Conservation (phyloP, 2,888 invertebrate species). For the Drosophila tripunctata region DNA sequence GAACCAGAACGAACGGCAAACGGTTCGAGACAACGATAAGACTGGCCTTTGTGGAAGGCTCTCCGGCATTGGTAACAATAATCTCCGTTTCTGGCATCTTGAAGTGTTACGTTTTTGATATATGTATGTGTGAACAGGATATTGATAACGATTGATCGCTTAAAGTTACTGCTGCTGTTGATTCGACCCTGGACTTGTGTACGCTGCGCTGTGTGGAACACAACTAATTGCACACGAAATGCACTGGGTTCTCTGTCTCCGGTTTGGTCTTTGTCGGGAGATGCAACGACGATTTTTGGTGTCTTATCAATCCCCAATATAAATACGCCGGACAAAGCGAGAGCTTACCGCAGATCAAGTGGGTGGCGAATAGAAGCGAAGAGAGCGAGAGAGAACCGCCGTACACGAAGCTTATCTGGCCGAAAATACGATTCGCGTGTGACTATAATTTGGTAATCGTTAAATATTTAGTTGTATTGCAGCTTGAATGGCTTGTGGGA, state of each 20-base stretch:
- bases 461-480: slow-evolving; percentile 11
- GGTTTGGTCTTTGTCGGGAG: slow-evolving; percentile 27
- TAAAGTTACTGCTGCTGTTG: neutral
- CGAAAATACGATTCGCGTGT: slow-evolving; percentile 29
- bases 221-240: slow-evolving; percentile 56
- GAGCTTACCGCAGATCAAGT: slow-evolving; percentile 37
- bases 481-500: slow-evolving; percentile 48
- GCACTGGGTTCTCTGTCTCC: slow-evolving; percentile 38
- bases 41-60: slow-evolving; percentile 86
- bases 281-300: slow-evolving; percentile 47
- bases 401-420: slow-evolving; percentile 27
- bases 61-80: slow-evolving; percentile 80
- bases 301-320: slow-evolving; percentile 52
- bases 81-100: slow-evolving; percentile 83
- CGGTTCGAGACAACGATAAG: slow-evolving; percentile 96
- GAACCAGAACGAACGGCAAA: slow-evolving; percentile 93
- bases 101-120: neutral
- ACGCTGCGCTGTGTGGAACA: slow-evolving; percentile 39
- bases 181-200: slow-evolving; percentile 34
- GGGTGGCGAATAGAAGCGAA: neutral
- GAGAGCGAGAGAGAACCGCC: slow-evolving; percentile 10
- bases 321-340: slow-evolving; percentile 41
- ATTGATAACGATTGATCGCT: slow-evolving; percentile 1
- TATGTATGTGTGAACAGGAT: slow-evolving; percentile 4
- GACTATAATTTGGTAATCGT: neutral